Evolutionary conservation across 2,797 vertebrate species (phyloP), one percentile per base, ranked within the genome.

Genomic region (Hyperoplus immaculatus): DNA sequence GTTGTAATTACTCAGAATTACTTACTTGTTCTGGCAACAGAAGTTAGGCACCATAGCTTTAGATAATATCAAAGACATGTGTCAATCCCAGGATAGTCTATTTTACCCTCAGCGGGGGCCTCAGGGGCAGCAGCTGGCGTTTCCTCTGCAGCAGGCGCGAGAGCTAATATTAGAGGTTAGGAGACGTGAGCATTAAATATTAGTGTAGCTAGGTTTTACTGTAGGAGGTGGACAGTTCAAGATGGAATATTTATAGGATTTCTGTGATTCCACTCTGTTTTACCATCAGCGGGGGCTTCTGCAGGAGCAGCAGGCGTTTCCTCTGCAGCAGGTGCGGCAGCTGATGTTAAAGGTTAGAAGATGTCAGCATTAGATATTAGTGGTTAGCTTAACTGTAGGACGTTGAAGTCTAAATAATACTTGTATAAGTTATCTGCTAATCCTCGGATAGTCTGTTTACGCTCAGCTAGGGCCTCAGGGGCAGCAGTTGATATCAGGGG

Each of bases 311-410:
- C 57, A 8, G 69, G 66, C 3, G 84, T 3, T 72, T 83, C 85
- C 4, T 85, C 72, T 21, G 69, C 12, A 54, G 80, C 82, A 51
- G 78, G 64, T 39, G 80, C 58, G 61, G 49, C 78, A 21, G 80
- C 82, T 88, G 72, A 77, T 77, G 51, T 86, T 84, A 89, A 9
- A 83, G 41, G 64, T 83, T 78, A 72, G 51, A 65, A 43, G 59
- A 72, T 18, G 60, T 67, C 5, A 76, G 41, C 3, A 3, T 29
- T 41, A 41, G 13, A 21, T 8, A 16, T 13, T 4, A 13, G 45
- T 11, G 29, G 29, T 29, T 29, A 29, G 29, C 29, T 29, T 29
- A 29, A 29, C 29, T 29, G 29, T 29, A 29, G 29, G 29, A 29
- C 29, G 29, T 29, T 29, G 29, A 29, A 29, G 29, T 29, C 29